Conservation (phyloP, 2,888 invertebrate species). For the Melinaea menophilus region DNA sequence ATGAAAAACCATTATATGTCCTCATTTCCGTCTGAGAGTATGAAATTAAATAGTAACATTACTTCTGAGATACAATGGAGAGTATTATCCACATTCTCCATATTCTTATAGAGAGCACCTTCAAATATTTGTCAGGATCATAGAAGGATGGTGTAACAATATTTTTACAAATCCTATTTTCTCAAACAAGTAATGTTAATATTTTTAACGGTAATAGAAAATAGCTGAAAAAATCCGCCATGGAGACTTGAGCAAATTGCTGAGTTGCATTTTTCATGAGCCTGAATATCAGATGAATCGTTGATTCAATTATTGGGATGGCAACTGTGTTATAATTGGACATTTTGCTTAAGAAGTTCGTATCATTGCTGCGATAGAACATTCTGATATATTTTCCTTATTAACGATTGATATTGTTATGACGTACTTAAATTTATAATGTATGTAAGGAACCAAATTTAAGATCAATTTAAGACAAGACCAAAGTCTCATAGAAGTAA, state of each 20-base stretch:
- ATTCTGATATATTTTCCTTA: background rate
- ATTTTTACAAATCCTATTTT: no score
- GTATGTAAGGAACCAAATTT: background rate
- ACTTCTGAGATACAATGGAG: no score
- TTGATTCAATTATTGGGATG: constrained; percentile 72
- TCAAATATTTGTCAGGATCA: no score
- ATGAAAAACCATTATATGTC: no score
- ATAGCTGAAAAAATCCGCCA: constrained; percentile 21
- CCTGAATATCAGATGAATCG: constrained; percentile 60
- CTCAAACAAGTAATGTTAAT: no score
- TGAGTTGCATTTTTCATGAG: constrained; percentile 74
- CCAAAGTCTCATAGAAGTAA: no score
- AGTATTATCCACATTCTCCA: no score
- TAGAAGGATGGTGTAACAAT: no score
- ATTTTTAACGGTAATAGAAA: constrained; percentile 4
- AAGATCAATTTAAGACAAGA: no score
- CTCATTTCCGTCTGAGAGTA: no score
- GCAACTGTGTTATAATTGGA: constrained; percentile 28
- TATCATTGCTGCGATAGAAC: background rate
- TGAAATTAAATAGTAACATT: no score
- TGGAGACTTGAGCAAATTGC: constrained; percentile 61
- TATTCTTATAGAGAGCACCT: no score
- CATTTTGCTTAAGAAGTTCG: background rate
- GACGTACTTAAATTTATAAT: background rate
- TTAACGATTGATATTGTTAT: background rate